Conservation (phyloP, 1,140 invertebrate species). For the Stegodyphus dumicola region DNA sequence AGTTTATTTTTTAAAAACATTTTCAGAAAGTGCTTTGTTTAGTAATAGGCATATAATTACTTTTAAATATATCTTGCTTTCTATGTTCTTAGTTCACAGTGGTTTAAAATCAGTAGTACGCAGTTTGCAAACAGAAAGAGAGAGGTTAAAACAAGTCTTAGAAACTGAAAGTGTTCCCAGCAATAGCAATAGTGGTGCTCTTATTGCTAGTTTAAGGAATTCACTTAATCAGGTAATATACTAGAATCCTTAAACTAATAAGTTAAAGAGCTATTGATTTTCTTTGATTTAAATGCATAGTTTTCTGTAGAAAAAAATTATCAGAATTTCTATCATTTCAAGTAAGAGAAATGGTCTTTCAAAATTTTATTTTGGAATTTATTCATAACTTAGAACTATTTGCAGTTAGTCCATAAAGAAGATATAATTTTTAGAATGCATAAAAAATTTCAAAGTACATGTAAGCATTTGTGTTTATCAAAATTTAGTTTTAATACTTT, state of each 20-base stretch:
- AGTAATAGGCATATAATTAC: no score
- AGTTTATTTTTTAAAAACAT: no score
- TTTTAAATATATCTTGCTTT: background rate
- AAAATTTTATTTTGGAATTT: background rate
- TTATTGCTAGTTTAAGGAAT: constrained; percentile 72
- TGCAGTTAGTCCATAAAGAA: no score
- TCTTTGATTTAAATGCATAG: no score
- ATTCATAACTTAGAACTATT: no score
- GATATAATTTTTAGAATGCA: no score
- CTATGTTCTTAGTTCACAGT: constrained; percentile 70
- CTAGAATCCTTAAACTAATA: no score
- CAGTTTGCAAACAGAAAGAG: constrained; percentile 74
- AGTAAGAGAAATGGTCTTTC: background rate
- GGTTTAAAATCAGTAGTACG: constrained; percentile 71
- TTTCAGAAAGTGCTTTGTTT: no score
- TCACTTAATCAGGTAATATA: constrained; percentile 72
- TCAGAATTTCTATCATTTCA: background rate
- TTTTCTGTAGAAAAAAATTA: background rate
- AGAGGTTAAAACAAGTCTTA: constrained; percentile 73
- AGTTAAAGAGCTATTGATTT: no score
- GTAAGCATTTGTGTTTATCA: no score
- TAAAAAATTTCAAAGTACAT: no score
- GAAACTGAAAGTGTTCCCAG: constrained; percentile 70
- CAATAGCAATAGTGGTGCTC: constrained; percentile 63
- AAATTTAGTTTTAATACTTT: no score